Evolutionary conservation across 2,113 vertebrate species (phyloP), one percentile per base, ranked within the genome.

Genomic region (Ahaetulla prasina): DNA sequence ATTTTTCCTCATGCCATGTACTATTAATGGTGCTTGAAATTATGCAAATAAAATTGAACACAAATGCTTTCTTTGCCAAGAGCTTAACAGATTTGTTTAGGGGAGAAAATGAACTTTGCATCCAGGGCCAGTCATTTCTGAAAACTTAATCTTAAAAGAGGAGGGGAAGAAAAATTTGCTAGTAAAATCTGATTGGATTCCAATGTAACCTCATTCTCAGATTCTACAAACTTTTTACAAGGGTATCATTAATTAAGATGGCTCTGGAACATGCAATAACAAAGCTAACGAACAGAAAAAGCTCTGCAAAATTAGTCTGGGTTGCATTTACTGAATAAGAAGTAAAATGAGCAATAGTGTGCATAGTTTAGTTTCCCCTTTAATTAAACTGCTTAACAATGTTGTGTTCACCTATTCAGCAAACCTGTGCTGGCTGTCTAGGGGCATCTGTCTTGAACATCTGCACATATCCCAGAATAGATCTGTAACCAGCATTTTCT

Each of bases 21-120:
- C 97, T 95, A 95, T 96, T 97, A 98, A 98, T 96, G 97, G 95
- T 54, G 96, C 97, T 96, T 96, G 97, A 97, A 97, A 97, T 97
- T 96, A 97, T 90, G 93, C 97, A 97, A 95, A 97, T 96, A 94
- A 97, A 96, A 96, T 92, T 93, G 95, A 94, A 95, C 68, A 0
- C 95, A 93, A 93, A 94, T 3, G 93, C 94, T 45, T 3, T 45
- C 80, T 90, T 89, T 5, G 7, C 86, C 53, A 85, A 84, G 80
- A 88, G 80, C 1, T 8, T 88, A 50, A 94, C 92, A 95, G 91
- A 45, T 93, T 92, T 88, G 14, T 4, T 90, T 90, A 22, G 14
- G 55, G 86, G 96, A 39, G n/a, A 35, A 39, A 0, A 39, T 43
- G 74, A 0, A 92, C n/a, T 90, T 9, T 30, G 80, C 85, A 80